Conservation (phyloP, 2,888 invertebrate genomes). For the Ommatoiulus sabulosus region DNA sequence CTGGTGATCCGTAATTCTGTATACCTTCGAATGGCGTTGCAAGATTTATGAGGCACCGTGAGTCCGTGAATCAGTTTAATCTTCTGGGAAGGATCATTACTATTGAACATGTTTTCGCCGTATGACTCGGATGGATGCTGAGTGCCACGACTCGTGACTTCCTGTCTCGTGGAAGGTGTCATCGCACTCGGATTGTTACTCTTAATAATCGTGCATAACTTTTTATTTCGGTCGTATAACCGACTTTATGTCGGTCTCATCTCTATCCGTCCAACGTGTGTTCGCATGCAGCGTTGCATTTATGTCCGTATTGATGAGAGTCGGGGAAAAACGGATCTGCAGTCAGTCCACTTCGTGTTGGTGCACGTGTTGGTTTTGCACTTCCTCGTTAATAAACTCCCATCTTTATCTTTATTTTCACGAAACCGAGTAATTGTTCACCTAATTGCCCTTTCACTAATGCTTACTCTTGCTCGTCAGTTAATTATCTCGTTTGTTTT, state of each 20-base stretch:
- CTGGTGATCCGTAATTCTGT: not conserved
- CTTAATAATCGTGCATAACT: constrained; percentile 48
- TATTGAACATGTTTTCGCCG: not conserved
- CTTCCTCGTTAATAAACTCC: not conserved
- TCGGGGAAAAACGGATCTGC: not conserved
- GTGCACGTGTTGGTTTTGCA: not conserved
- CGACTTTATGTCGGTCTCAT: not conserved
- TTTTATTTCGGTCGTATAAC: constrained; percentile 22
- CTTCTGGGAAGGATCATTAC: constrained; percentile 45
- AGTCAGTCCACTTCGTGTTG: not conserved
- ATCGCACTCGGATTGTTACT: constrained; percentile 18
- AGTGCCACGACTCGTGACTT: not conserved
- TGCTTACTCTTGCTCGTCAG: not conserved
- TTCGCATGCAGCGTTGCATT: not conserved
- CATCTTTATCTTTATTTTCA: not conserved
- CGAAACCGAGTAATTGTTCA: not conserved
- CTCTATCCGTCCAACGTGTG: not conserved
- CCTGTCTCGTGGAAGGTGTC: not conserved
- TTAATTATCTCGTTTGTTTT: not conserved
- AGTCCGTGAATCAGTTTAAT: not conserved
- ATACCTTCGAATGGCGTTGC: not conserved
- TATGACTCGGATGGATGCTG: not conserved
- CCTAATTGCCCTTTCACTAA: not conserved
- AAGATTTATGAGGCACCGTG: not conserved
- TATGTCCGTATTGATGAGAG: constrained; percentile 26